Base-by-base conservation (phyloP, 2,797 vertebrate genomes). In the Danio tinwini region DNA sequence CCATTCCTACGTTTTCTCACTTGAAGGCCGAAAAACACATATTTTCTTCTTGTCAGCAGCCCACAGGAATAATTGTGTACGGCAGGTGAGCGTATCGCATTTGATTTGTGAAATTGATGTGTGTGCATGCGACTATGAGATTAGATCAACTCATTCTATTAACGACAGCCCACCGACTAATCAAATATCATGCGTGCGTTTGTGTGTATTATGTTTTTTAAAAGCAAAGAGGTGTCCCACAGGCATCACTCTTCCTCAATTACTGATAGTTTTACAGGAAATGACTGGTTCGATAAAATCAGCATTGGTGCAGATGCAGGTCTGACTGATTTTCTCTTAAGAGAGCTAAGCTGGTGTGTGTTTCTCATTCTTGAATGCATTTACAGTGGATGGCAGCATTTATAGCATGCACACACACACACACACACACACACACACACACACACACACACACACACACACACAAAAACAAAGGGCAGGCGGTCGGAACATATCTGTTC, bases 401-500 rank as follows among this genome's bases (percentile, higher is more conserved):
- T 83, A 40, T 44, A n/a, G 29, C 12, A 68, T 65, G 73, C 47
- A 14, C 29, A 29, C 29, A 29, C 3, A 29, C 29, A n/a, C 19
- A 76, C 61, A 7, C 62, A 56, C n/a, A 68, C 65, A 73, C 47
- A 14, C 29, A 29, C 29, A 29, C 3, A 29, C 29, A n/a, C 19
- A 76, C 61, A 7, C 62, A 56, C n/a, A 68, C 65, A 73, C 47
- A 14, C 29, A 29, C 29, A 29, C 3, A 29, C 29, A n/a, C 19
- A 76, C 61, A 7, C 62, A 56, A 21, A 56, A 37, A 67, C 67
- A 67, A 52, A 44, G 42, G 47, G 61, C 76, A 81, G 72, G 85
- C 53, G 65, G 85, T 85, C 81, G 84, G 76, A 65, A 82, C 86
- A 81, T 85, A 88, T 88, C 86, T 84, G 83, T 87, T 88, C 64